These are phyloP conservation scores for Notospermus geniculatus DNA, from an alignment of 1,140 invertebrate genomes.

Conservation along the genomic window DNA sequence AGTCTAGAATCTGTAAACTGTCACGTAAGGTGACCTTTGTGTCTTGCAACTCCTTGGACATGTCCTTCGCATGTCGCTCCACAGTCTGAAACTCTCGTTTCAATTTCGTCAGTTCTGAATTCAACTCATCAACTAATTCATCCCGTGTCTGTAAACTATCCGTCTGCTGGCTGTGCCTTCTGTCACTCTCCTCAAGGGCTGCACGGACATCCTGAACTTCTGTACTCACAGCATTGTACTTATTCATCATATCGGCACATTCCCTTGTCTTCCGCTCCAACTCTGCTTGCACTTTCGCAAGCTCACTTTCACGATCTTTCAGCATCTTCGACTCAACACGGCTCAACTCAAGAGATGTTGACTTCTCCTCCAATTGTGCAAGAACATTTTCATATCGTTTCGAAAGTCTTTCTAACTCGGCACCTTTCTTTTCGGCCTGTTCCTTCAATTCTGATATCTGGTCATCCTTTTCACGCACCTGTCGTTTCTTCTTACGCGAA, in stretches of 20 bases:
- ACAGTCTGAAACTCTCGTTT: not conserved
- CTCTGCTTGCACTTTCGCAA: constrained; percentile 4
- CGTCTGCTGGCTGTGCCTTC: not conserved
- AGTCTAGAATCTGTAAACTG: constrained; percentile 1
- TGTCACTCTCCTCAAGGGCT: not conserved
- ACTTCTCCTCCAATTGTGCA: constrained; percentile 2
- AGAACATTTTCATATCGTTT: no score
- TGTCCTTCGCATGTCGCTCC: not conserved
- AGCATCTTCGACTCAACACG: not conserved
- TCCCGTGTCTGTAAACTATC: not conserved
- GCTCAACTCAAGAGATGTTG: not conserved
- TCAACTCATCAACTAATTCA: not conserved
- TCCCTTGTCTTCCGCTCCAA: not conserved
- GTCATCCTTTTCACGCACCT: not conserved
- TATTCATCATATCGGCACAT: constrained; percentile 8
- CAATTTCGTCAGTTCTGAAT: not conserved
- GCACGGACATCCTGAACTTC: not conserved
- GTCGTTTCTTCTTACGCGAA: not conserved
- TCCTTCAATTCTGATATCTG: not conserved
- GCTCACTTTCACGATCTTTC: not conserved
- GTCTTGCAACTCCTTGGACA: not conserved
- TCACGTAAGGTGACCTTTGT: not conserved
- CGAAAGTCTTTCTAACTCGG: not conserved
- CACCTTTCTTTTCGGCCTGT: not conserved
- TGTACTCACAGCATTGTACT: not conserved